Evolutionary conservation across 2,888 invertebrate species (phyloP), one percentile per base, ranked within the genome.

Genomic region (Cantharis rustica): DNA sequence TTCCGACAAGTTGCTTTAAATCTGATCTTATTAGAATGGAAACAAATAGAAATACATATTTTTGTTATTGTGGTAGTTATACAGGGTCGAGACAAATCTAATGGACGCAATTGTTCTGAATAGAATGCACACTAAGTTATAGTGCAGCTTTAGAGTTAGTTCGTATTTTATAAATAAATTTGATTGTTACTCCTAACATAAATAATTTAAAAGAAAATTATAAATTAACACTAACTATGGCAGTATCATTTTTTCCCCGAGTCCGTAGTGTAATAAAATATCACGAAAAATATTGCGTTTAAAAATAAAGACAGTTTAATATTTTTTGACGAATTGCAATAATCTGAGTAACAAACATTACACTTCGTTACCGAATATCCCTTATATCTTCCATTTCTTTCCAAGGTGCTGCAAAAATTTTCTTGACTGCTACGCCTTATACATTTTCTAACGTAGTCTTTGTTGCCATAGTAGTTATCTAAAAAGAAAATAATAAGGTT

Each of bases 201-300:
- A 31, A 31, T 31, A 31, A 27, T 27, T 31, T 3, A 31, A 31
- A 27, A 13, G 13, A 0, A 31, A 13, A 31, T 31, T 31, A 13
- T 31, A 13, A 31, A 13, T 23, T 31, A 11, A 31, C 3, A 4
- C 13, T 13, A 31, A 31, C 13, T 31, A 13, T 7, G 9, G 13
- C 13, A 31, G 9, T 26, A 69, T 69, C 3, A 16, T 69, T 16
- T 10, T 27, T 47, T 17, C 20, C 15, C 15, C 9, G n/a, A 61
- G 16, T 71, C 31, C 3, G 73, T 76, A 62, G 69, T 70, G 15
- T 64, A 64, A 69, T 72, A 76, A 73, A 76, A 76, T 16, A 76
- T 61, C 26, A 66, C 17, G n/a, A 76, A 76, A 73, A 73, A 76
- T 20, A 73, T 23, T 17, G 72, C 47, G 16, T 76, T 76, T 26